A percentile compares a stretch with the other conserved stretches of the same genome.
phyloP scores from a whole-genome alignment of 2,888 invertebrate species.

The Microplitis manilae region DNA sequence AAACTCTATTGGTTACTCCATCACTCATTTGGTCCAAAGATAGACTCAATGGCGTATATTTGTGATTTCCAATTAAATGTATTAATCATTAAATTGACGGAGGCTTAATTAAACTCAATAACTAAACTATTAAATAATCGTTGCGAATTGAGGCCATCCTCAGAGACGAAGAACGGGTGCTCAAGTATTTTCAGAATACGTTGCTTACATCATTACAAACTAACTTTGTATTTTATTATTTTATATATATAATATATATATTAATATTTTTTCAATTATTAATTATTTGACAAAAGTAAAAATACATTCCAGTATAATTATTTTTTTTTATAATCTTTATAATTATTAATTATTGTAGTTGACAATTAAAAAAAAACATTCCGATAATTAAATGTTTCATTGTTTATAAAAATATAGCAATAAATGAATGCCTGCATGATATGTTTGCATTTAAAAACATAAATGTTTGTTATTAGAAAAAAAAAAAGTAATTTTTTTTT shows the following conservation, averaged over 20 bases:
- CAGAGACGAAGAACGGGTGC: constrained; percentile 39
- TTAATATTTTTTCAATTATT: constrained; percentile 16
- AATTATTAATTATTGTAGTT: not conserved
- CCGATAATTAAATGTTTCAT: not conserved
- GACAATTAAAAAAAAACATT: not conserved
- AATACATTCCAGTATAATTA: not conserved
- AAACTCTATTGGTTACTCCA: constrained; percentile 45
- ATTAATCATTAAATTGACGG: constrained; percentile 71
- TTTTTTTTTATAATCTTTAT: not conserved
- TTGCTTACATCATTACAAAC: constrained; percentile 35
- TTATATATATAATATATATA: not conserved
- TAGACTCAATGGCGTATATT: constrained; percentile 52
- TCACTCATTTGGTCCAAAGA: constrained; percentile 49
- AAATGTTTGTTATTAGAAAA: constrained; percentile 18
- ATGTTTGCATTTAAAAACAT: not conserved
- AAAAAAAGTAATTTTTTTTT: constrained; percentile 20
- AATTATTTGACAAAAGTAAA: not conserved
- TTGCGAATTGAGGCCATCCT: constrained; percentile 67
- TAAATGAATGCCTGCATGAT: not conserved
- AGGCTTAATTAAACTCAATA: constrained; percentile 71
- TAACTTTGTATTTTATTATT: constrained; percentile 12
- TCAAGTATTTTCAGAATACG: constrained; percentile 42
- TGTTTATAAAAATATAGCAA: not conserved
- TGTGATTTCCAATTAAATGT: constrained; percentile 70
- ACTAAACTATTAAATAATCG: constrained; percentile 71